Evolutionary conservation across 2,797 vertebrate species (phyloP), one percentile per base, ranked within the genome.

Genomic region (Vireo griseus): DNA sequence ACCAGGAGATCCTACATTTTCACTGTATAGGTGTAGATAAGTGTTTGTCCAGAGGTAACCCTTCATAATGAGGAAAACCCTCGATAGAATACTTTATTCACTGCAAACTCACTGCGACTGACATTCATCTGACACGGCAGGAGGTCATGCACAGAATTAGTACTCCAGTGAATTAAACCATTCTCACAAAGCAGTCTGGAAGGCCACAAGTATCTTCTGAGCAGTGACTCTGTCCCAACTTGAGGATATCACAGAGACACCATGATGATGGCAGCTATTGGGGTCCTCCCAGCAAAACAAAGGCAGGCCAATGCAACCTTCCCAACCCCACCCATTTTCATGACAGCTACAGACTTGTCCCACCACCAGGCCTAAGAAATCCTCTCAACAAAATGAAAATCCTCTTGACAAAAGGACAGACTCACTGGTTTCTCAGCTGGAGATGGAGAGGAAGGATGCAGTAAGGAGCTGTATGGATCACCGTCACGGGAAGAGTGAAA

Each of bases 251-350:
- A 62, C 44, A 82, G 19, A 68, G 8, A 65, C 1, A 4, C 28
- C 25, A 11, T 0, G 2, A 51, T 1, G 0, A 31, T 6, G 71
- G 58, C 19, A 74, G 39, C 39, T 57, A 25, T 2, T 24, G 44
- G 42, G 20, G 11, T 59, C 18, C 39, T 47, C 45, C 6, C 21
- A 35, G 9, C 1, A 47, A 82, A 89, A 66, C 0, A 2, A 71
- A 68, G 51, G 39, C 17, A 89, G 26, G 40, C 24, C 9, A 13
- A 39, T 8, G 14, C 5, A 45, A 61, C 37, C 62, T 48, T 87
- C 67, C 47, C 33, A 48, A 52, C 13, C 54, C 50, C 72, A 58
- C 10, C 28, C 4, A 1, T 82, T 69, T 55, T 55, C 40, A 37
- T 1, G 2, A 33, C 17, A 58, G 9, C 28, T 35, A 42, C 37